Evolutionary conservation across 2,888 invertebrate genomes (phyloP), one percentile per base, ranked within the genome.

Genomic region (Polyommatus iphigenia): DNA sequence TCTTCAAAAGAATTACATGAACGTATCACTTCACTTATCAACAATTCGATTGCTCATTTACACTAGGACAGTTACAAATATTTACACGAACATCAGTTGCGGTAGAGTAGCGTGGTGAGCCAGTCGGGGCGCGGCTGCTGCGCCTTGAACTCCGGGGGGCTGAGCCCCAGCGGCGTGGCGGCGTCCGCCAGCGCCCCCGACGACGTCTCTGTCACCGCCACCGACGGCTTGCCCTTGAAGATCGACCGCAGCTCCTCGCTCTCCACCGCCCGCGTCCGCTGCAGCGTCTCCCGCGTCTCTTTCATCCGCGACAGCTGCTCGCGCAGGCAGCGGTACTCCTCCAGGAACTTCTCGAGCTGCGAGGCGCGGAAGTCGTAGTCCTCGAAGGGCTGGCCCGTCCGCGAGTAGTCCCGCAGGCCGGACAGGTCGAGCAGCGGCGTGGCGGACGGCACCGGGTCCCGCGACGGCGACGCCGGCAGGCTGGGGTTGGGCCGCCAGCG

Each of bases 241-340:
- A 95, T 95, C 3, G 95, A 92, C 83, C 94, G 92, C 20, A 94
- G 84, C 80, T 94, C 95, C 73, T 95, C 94, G 83, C 94, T 95
- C 62, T 95, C 95, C 78, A 86, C 91, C 46, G 91, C 92, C 80
- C 91, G 86, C 77, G 88, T 91, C 80, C 91, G 87, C 84, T 93
- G 93, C 83, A 97, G 94, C 81, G 95, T 96, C 82, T 97, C 97
- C 85, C 97, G 96, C 32, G 96, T 96, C 85, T 97, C 96, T 85
- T 97, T 97, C 97, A 97, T 97, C 87, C 96, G 96, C 79, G 96
- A 96, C 81, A 97, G 91, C 87, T 97, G 97, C 85, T 97, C 96
- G 86, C 97, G 96, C 79, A 97, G 93, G 83, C 95, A 96, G 82
- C 97, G 95, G 85, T 97, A 97, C 86, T 97, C 97, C 84, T 97